These are phyloP conservation scores for Amphipyra berbera DNA, from an alignment of 2,888 invertebrate genomes.

Conservation along the genomic window DNA sequence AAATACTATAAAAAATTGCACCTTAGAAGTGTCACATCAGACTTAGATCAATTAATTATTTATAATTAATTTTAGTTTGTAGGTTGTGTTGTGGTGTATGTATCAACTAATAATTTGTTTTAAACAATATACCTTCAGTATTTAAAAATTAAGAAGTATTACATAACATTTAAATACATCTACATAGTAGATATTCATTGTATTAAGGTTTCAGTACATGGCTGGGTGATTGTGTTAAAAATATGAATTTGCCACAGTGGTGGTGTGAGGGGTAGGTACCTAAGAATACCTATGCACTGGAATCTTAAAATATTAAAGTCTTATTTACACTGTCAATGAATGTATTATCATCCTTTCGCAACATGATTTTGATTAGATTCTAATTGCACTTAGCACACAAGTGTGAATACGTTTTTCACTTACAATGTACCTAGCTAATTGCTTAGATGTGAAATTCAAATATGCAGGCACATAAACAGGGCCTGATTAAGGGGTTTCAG, in stretches of 20 bases:
- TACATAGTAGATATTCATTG: constrained; percentile 57
- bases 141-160: constrained; percentile 62
- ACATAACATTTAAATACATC: constrained; percentile 47
- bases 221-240: constrained; percentile 8
- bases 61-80: constrained; percentile 43
- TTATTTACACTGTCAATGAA: constrained; percentile 11
- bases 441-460: not conserved
- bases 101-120: constrained; percentile 62
- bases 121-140: constrained; percentile 56
- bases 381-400: not conserved
- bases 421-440: not conserved
- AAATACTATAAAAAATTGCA: not conserved
- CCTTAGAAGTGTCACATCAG: constrained; percentile 12
- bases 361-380: not conserved
- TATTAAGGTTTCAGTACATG: constrained; percentile 20
- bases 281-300: constrained; percentile 1
- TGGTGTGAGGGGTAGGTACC: too few species aligned
- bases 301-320: constrained; percentile 6
- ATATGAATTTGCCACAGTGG: too few species aligned
- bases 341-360: not conserved
- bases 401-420: not conserved
- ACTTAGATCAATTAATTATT: constrained; percentile 16
- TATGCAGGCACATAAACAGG: not conserved
- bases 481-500: too few species aligned
- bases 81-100: constrained; percentile 66